Conservation (phyloP, 2,888 invertebrate species). For the Urechis unicinctus region DNA sequence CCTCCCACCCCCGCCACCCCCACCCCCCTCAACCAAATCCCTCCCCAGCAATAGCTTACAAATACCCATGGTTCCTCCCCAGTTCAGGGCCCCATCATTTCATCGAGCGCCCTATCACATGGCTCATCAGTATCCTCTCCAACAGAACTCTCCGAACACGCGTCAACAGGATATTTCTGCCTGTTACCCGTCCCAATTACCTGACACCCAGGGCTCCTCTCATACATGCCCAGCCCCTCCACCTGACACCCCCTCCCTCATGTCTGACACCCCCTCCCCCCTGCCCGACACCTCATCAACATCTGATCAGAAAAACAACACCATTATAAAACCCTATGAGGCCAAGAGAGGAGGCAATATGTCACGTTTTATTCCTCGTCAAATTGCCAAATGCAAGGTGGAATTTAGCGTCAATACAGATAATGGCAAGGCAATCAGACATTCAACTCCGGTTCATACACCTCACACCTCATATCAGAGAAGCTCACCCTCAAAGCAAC, state of each 20-base stretch:
- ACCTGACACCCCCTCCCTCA: neutral
- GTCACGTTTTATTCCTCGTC: neutral
- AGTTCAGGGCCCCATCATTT: no score
- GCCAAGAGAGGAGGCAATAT: neutral
- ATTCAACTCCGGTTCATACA: no score
- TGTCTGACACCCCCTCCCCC: neutral
- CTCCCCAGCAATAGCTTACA: no score
- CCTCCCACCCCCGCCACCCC: no score
- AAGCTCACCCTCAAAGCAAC: no score
- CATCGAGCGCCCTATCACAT: no score
- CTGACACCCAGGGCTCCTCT: neutral
- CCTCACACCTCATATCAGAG: no score
- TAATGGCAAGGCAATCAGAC: no score
- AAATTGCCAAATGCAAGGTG: neutral
- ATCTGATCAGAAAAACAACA: neutral
- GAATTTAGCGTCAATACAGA: no score
- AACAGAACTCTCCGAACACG: neutral
- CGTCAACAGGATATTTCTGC: neutral
- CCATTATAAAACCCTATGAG: neutral
- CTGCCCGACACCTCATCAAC: neutral
- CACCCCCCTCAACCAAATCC: no score
- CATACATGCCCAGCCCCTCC: neutral
- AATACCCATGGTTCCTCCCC: no score
- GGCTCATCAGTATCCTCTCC: neutral
- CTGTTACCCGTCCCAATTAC: neutral